A percentile compares a stretch with the other conserved stretches of the same genome.
Evolutionary conservation across 2,113 vertebrate genomes (phyloP).

Genomic region (Anhinga rufa): DNA sequence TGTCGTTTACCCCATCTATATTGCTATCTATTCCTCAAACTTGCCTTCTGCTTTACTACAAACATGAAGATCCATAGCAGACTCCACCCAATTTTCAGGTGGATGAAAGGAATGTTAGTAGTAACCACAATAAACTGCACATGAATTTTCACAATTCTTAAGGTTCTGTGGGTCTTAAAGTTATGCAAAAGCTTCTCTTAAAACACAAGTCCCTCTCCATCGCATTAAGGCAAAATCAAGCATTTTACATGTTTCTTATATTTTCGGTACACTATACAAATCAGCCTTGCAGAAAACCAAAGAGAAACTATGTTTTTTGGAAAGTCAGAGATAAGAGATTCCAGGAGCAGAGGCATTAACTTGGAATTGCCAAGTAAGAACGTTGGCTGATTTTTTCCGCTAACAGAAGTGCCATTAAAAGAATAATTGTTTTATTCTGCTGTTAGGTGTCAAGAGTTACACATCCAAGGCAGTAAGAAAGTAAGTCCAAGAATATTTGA

Average conservation of each 20-base stretch:
- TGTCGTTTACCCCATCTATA: neutral
- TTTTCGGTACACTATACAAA: neutral
- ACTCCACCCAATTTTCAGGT: neutral
- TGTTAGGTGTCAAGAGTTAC: neutral
- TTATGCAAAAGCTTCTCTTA: neutral
- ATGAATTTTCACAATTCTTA: neutral
- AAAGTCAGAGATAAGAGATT: neutral
- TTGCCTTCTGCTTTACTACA: neutral
- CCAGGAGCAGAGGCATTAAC: neutral
- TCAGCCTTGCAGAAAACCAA: neutral
- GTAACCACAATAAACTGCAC: neutral
- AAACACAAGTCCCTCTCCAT: neutral
- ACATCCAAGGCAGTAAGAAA: neutral
- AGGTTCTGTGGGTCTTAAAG: neutral
- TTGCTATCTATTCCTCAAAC: neutral
- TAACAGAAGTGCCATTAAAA: neutral
- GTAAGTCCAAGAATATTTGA: neutral
- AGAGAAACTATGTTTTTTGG: neutral
- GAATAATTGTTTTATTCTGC: neutral
- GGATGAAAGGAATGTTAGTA: neutral
- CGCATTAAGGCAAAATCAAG: neutral
- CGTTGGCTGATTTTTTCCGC: neutral
- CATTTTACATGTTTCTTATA: neutral
- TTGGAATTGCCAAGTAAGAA: neutral
- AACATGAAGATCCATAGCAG: neutral